Evolutionary conservation across 2,888 invertebrate species (phyloP), one percentile per base, ranked within the genome.

Genomic region (Apamea anceps): DNA sequence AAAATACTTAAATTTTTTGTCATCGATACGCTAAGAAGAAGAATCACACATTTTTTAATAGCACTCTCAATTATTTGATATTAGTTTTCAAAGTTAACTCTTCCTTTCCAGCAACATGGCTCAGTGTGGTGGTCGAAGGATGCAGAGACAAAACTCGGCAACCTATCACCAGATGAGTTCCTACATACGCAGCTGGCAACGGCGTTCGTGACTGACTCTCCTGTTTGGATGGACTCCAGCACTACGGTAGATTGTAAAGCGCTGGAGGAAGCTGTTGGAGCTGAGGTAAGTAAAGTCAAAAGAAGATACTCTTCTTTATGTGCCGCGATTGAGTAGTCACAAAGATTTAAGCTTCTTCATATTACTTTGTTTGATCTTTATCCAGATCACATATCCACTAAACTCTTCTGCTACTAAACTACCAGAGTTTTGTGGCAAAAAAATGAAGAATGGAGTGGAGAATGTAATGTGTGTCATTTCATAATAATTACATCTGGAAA

Each of bases 161-260:
- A 95, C 70, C 96, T 99, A 48, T 97, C 98, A 75, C 96, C 98
- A 0, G 97, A 98, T 15, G 98, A 98, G 91, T 98, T 98, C 94
- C 95, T 99, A 15, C 98, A 99, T 96, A 98, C 98, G 42, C 99
- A 99, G 95, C 96, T 99, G 63, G 98, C 98, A 10, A 96, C 97
- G 0, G 97, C 98, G 15, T 99, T 99, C 94, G 98, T 98, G 25
- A 93, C 98, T 0, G 98, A 98, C 86, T 98, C 99, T 18, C 99
- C 99, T 0, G 98, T 99, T 28, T 99, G 99, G 99, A 99, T 99
- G 99, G 99, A 99, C 94, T 98, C 98, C 8, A 99, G 99, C 98
- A 87, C 97, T 6, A 97, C 97, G 0, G 95, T 96, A 63, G 98
- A 99, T 92, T 99, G 99, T 93, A 96, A 97, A 82, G 97, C 98